Evolutionary conservation across 2,113 vertebrate species (phyloP), one percentile per base, ranked within the genome.

Genomic region (Shinisaurus crocodilurus): DNA sequence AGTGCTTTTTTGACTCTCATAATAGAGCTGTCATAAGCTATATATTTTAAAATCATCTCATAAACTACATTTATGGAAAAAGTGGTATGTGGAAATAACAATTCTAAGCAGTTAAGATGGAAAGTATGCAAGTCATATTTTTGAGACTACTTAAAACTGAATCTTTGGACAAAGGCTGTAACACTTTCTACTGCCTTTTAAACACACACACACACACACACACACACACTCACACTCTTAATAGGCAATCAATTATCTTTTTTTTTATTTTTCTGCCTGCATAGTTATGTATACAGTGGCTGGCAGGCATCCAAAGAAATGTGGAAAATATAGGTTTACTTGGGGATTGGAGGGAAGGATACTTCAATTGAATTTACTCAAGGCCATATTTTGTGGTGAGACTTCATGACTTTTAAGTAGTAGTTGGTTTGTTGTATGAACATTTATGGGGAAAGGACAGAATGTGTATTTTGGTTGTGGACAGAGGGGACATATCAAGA

Each of bases 1-100:
- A 96, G 91, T 94, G 90, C 32, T 91, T 92, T 95, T 96, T 93
- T 82, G 40, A n/a, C 80, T 96, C 63, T 91, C 8, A 69, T 91
- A 94, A 96, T 94, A 93, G 75, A 96, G 79, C 92, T 95, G 85
- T 94, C 83, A 90, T 93, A 95, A 95, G 90, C 94, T 92, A 92
- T 94, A 90, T 96, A 23, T 96, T 94, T 94, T 94, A 92, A 94
- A 88, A 95, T 94, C 83, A 88, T 90, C 92, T 93, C 76, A 85
- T 91, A 72, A 89, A 89, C 20, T 90, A 91, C 93, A 94, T 90
- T 92, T 88, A 87, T 60, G 40, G 87, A 82, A 93, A 91, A 94
- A 88, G 90, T 29, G 83, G 37, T 84, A 86, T 0, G 2, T 89
- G 69, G 50, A 88, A n/a, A 84, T 89, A 91, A 86, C 0, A 12